Evolutionary conservation across 2,888 invertebrate species (phyloP), one percentile per base, ranked within the genome.

Genomic region (Phoenoteleia sp.): DNA sequence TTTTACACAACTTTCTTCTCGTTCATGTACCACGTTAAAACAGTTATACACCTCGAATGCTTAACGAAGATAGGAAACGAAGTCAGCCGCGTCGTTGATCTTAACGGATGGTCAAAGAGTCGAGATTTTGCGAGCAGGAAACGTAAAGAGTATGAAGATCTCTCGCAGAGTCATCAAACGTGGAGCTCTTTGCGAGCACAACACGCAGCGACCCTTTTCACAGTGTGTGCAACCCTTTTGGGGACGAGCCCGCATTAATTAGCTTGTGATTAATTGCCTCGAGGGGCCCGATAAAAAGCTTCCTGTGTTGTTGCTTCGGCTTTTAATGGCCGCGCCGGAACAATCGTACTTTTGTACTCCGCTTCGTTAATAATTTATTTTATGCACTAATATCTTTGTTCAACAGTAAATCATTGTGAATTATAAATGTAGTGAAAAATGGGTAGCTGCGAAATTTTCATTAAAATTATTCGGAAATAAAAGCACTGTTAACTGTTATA

Each of bases 211-310:
- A 62, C n/a, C n/a, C 69, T 36, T 69, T 62, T 52, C 79, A 27
- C 62, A 64, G 21, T 66, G 64, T 66, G 39, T 67, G 56, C 62
- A 67, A 66, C 62, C 74, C 76, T 81, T 84, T 84, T 39, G 69
- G 74, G 74, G 81, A 79, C 85, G 79, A 74, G 36, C 74, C 81
- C 83, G 86, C 89, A 90, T 91, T 91, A 92, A 92, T 91, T 91
- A 90, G 86, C 88, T 85, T 64, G 88, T 91, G 91, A 92, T 92
- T 92, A 91, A 91, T 92, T 89, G 89, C 88, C 85, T 80, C 85
- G 77, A 87, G 87, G 82, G 86, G 84, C 49, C 82, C 81, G 89
- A 91, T 90, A 89, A 91, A 91, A 90, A 89, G 82, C 81, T 86
- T 76, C 74, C 85, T 75, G 77, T 56, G 72, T 64, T 77, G 64